Conservation (phyloP, 2,797 vertebrate species). For the Oreochromis mossambicus region DNA sequence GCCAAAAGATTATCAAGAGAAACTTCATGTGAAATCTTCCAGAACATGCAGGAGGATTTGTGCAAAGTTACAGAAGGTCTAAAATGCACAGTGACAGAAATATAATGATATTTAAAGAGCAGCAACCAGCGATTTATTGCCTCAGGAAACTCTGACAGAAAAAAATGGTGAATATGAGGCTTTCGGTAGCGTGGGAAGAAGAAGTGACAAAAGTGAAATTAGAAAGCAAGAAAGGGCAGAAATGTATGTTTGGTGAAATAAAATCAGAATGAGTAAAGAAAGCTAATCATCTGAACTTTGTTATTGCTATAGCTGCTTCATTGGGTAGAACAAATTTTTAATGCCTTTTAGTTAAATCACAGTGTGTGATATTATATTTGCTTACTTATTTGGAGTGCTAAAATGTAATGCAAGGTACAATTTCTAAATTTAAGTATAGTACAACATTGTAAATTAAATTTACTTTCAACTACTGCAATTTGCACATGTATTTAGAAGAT, state of each 20-base stretch:
- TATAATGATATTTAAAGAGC: neutral
- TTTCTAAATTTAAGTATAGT: too few species aligned
- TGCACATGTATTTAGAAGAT: too few species aligned
- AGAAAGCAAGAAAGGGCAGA: neutral
- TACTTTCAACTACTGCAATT: too few species aligned
- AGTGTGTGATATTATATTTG: neutral
- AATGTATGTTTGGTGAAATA: neutral
- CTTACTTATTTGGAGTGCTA: neutral
- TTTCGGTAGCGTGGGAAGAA: neutral
- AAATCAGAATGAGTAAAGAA: neutral
- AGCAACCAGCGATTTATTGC: neutral
- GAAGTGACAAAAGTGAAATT: neutral
- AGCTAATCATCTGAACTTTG: neutral
- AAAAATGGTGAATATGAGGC: neutral
- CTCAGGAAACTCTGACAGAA: neutral
- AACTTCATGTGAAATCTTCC: neutral
- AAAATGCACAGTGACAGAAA: neutral
- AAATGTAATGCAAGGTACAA: too few species aligned
- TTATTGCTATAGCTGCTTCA: neutral
- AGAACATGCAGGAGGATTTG: neutral
- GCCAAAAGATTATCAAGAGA: neutral
- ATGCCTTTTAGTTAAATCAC: neutral
- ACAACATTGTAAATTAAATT: too few species aligned
- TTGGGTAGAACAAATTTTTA: neutral
- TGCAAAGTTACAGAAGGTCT: neutral